A percentile compares a stretch with the other conserved stretches of the same genome.
Evolutionary conservation across 2,888 invertebrate genomes (phyloP).

Genomic region (Torymus texanus): DNA sequence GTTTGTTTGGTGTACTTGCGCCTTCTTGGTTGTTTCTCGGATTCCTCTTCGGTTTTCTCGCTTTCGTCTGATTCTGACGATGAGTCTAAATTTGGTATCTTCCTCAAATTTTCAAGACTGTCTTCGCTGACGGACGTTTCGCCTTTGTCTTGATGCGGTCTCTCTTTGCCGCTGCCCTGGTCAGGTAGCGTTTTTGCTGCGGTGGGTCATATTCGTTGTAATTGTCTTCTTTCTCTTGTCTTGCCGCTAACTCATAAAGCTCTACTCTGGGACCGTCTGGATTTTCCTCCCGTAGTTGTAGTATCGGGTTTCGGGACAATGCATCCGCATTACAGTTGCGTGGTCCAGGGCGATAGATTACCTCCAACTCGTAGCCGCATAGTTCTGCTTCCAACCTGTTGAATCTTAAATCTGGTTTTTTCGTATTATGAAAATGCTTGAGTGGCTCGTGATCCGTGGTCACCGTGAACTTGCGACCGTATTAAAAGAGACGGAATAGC

Average conservation of each 20-base stretch:
- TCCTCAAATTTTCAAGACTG: too few species aligned
- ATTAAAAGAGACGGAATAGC: background rate
- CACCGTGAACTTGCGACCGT: background rate
- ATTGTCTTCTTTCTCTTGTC: background rate
- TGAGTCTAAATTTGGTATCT: too few species aligned
- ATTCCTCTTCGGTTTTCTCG: too few species aligned
- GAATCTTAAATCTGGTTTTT: background rate
- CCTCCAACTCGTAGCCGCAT: background rate
- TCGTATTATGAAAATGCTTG: constrained; percentile 1
- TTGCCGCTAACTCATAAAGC: background rate
- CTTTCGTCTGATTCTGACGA: too few species aligned
- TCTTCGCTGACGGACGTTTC: too few species aligned
- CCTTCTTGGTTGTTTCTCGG: too few species aligned
- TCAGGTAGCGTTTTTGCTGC: too few species aligned
- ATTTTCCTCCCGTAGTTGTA: background rate
- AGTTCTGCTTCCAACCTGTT: constrained; percentile 7
- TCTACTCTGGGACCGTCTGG: background rate
- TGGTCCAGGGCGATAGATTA: background rate
- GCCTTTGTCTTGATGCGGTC: too few species aligned
- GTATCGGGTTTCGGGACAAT: constrained; percentile 12
- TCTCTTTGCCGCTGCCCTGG: too few species aligned
- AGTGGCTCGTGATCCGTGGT: constrained; percentile 11
- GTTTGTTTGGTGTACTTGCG: too few species aligned
- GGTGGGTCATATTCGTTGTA: too few species aligned
- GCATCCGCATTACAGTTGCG: background rate